Evolutionary conservation across 2,113 vertebrate species (phyloP), one percentile per base, ranked within the genome.

Genomic region (Spea multiplicata): DNA sequence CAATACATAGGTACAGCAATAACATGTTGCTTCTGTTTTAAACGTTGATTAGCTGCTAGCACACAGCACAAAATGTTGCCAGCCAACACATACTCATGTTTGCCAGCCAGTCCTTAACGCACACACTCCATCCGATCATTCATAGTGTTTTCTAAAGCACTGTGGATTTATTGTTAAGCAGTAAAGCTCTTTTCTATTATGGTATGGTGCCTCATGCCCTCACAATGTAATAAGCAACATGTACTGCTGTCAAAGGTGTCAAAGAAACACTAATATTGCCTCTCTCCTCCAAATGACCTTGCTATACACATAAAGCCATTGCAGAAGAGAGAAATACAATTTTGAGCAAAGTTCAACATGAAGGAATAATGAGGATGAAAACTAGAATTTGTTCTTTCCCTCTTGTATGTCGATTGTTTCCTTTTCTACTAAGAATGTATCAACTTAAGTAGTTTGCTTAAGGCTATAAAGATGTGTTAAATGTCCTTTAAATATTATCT

Each of bases 211-310:
- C 30, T 30, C 30, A 30, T 30, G 30, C 17, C 61, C 12, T 6
- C 57, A 74, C 44, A 45, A 75, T 75, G 30, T 66, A 75, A 66
- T 66, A 55, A 75, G 30, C 49, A 46, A 44, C 74, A 55, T 66
- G 74, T 53, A 75, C 66, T 75, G 30, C 64, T 67, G 74, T 66
- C 74, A 53, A 74, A 74, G 44, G 49, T 75, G 74, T 75, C 74
- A 66, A 30, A 64, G 14, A 75, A 67, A 65, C 49, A 67, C 12
- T 67, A n/a, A 17, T 64, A 17, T 17, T 64, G 61, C 61, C 13
- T 17, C 62, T 67, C 30, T 75, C 53, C 49, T 75, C 67, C 13
- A 75, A 75, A 66, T 75, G 74, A 75, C 64, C 73, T 74, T 74
- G 61, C 61, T 74, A 50, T 17, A 45, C 46, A 50, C 50, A 44